Evolutionary conservation across 2,113 vertebrate genomes (phyloP).

Genomic region (Australoheros scitulus): DNA sequence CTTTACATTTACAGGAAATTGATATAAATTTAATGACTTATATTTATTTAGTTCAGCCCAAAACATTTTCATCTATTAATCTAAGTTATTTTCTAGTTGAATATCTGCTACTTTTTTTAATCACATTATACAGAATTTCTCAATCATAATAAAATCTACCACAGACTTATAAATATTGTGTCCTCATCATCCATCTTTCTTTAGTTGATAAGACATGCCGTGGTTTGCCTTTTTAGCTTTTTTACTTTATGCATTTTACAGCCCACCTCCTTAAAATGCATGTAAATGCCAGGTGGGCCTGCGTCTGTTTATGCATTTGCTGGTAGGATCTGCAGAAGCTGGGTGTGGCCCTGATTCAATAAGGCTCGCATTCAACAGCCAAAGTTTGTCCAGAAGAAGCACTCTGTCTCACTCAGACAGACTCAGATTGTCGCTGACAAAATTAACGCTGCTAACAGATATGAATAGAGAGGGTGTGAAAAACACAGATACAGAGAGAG

Average conservation of each 20-base stretch:
- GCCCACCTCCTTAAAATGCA: background rate
- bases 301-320: background rate
- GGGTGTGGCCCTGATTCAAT: constrained; percentile 52
- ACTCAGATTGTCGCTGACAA: constrained; percentile 59
- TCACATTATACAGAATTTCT: background rate
- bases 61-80: background rate
- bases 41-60: background rate
- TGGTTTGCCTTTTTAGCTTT: background rate
- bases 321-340: constrained; percentile 15
- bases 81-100: background rate
- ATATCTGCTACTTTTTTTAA: background rate
- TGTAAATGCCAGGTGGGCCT: constrained; percentile 16
- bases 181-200: background rate
- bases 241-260: background rate
- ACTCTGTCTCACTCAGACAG: constrained; percentile 32
- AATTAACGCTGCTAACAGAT: constrained; percentile 52
- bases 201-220: background rate
- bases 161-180: background rate
- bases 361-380: constrained; percentile 12
- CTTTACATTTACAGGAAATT: background rate
- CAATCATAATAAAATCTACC: background rate
- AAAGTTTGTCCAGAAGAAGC: constrained; percentile 26
- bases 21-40: background rate
- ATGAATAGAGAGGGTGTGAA: constrained; percentile 60
- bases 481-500: constrained; percentile 33